Evolutionary conservation across 1,140 invertebrate genomes (phyloP).

Genomic region (Coptotermes formosanus): DNA sequence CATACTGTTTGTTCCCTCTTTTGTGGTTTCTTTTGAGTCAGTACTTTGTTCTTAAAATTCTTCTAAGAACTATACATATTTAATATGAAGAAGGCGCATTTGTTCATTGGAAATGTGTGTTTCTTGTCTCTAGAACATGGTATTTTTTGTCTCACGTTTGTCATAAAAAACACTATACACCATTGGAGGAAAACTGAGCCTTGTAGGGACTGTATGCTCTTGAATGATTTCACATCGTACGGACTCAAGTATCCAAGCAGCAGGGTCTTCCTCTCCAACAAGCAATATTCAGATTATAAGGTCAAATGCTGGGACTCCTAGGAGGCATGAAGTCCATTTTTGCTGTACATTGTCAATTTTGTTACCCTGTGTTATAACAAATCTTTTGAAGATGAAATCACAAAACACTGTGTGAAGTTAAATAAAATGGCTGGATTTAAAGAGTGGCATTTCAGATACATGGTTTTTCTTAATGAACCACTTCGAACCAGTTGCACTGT

Average conservation of each 20-base stretch:
- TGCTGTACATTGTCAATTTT: not conserved
- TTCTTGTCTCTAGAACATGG: too few relatives aligned
- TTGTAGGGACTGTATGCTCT: not conserved
- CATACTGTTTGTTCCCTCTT: too few relatives aligned
- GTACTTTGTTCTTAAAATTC: too few relatives aligned
- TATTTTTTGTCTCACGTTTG: too few relatives aligned
- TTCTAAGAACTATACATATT: too few relatives aligned
- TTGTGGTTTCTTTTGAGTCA: too few relatives aligned
- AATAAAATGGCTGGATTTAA: conserved; percentile 12
- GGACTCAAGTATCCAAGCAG: not conserved
- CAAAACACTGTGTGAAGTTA: conserved; percentile 12
- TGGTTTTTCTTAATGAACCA: not conserved
- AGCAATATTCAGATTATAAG: not conserved
- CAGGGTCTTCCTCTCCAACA: not conserved
- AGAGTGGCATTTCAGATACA: conserved; percentile 5
- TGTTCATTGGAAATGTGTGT: too few relatives aligned
- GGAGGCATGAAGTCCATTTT: not conserved
- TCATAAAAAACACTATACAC: too few relatives aligned
- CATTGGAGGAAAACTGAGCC: too few relatives aligned
- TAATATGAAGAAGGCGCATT: too few relatives aligned
- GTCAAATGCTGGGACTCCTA: not conserved
- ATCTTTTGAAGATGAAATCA: not conserved
- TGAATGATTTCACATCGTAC: not conserved
- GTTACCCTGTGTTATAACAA: not conserved
- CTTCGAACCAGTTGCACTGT: not conserved